Conservation (phyloP, 2,888 invertebrate genomes). For the Drosophila bunnanda region DNA sequence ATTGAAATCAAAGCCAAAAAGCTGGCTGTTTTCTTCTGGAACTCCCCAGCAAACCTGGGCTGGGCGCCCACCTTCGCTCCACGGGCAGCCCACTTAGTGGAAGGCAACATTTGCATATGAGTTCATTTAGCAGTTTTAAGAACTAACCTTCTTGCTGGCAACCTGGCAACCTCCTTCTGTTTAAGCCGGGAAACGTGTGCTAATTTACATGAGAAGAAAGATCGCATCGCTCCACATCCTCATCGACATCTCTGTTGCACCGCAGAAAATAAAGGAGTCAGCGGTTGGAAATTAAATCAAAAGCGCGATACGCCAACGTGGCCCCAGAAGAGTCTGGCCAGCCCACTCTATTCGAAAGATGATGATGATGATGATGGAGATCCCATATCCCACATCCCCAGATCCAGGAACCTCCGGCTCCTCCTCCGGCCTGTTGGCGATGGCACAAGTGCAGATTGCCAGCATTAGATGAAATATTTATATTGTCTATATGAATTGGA, state of each 20-base stretch:
- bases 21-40: conserved; percentile 6
- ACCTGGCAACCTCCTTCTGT: conserved; percentile 56
- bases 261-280: conserved; percentile 50
- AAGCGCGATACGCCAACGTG: conserved; percentile 79
- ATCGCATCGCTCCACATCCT: conserved; percentile 67
- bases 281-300: conserved; percentile 72
- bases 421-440: conserved; percentile 43
- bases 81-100: conserved; percentile 72
- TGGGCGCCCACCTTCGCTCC: conserved; percentile 35
- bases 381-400: conserved; percentile 21
- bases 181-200: conserved; percentile 77
- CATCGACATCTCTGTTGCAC: conserved; percentile 76
- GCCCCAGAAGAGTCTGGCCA: conserved; percentile 52
- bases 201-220: conserved; percentile 74
- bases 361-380: conserved; percentile 70
- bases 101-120: conserved; percentile 74
- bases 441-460: conserved; percentile 83
- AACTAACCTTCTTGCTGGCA: conserved; percentile 64
- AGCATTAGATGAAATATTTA: conserved; percentile 83
- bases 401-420: conserved; percentile 18
- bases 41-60: conserved; percentile 9
- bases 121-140: conserved; percentile 77
- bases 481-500: conserved; percentile 81
- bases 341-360: conserved; percentile 65
- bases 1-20: background rate